Percentiles rank a stretch among this genome's conserved stretches.
Conservation (phyloP, 2,113 vertebrate species). For the Dipodomys stephensi region DNA sequence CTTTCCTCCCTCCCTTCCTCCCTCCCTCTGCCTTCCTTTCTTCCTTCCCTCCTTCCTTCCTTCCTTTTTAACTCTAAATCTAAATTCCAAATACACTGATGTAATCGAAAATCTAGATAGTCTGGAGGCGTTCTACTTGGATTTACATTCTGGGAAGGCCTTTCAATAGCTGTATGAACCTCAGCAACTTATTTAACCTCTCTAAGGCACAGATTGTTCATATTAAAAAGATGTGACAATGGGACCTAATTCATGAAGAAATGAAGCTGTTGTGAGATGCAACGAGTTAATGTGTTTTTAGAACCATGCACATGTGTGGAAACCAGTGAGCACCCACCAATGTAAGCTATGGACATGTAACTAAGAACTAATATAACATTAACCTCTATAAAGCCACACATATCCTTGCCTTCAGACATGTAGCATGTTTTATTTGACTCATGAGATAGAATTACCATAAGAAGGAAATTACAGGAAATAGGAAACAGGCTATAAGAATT, state of each 20-base stretch:
- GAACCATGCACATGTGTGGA: background rate
- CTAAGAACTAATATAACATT: conserved; percentile 11
- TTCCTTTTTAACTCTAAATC: background rate
- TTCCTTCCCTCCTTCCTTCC: no score
- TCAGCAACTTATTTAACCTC: background rate
- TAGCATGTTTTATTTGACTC: conserved; percentile 76
- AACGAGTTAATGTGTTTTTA: conserved; percentile 12
- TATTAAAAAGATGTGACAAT: background rate
- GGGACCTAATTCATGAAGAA: background rate
- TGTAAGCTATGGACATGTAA: background rate
- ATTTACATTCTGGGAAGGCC: background rate
- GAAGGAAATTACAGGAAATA: conserved; percentile 75
- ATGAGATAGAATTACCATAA: conserved; percentile 58
- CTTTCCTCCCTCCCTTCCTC: no score
- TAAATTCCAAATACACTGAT: background rate
- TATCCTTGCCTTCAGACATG: conserved; percentile 56
- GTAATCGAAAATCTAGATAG: background rate
- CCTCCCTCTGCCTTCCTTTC: no score
- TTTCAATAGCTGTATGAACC: background rate
- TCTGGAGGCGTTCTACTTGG: background rate
- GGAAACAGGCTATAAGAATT: conserved; percentile 54
- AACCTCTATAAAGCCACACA: conserved; percentile 67
- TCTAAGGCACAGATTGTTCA: background rate
- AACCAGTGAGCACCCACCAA: background rate
- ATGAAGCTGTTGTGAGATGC: background rate